Evolutionary conservation across 2,888 invertebrate genomes (phyloP), one percentile per base, ranked within the genome.

Genomic region (Ganaspis brasiliensis): DNA sequence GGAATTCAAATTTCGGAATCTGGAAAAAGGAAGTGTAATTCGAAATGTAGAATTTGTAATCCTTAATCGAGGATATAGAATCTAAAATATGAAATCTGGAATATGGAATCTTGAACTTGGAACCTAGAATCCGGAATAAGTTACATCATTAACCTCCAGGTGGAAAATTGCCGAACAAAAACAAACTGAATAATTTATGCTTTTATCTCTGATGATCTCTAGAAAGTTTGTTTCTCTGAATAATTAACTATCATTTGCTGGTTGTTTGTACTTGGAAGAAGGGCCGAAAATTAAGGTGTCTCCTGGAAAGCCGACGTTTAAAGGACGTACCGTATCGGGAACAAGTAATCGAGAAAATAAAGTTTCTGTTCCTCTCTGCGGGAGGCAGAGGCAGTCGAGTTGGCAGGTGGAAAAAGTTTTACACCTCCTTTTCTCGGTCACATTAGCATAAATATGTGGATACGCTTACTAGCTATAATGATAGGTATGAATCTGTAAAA

Each of bases 321-420:
- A 67, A 67, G 19, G 37, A 37, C 61, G 14, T 57, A 12, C 26
- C 21, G 21, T 57, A 31, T 59, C 59, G 59, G 59, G 59, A 31
- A 59, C 59, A 57, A 57, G 56, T 76, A 67, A 56, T 73, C 57
- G 61, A 37, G 61, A 76, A 77, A 77, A 77, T 77, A 49, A 72
- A 70, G 61, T 78, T 77, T 77, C 74, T 57, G 75, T 70, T 63
- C 61, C 67, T 67, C 80, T 73, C 76, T 63, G 77, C 76, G 74
- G 80, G 80, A 78, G 80, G 74, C 77, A 73, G 73, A 78, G 70
- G 76, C 76, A 72, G 72, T 79, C 74, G 79, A 79, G 79, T 78
- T 83, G 79, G 74, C 81, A 79, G 76, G 81, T 81, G 80, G 72
- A 81, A 81, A 81, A 79, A 81, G 79, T 78, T 76, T 75, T 72